These are phyloP conservation scores for Nyctalus aviator DNA, from an alignment of 2,797 vertebrate species.

Conservation along the genomic window DNA sequence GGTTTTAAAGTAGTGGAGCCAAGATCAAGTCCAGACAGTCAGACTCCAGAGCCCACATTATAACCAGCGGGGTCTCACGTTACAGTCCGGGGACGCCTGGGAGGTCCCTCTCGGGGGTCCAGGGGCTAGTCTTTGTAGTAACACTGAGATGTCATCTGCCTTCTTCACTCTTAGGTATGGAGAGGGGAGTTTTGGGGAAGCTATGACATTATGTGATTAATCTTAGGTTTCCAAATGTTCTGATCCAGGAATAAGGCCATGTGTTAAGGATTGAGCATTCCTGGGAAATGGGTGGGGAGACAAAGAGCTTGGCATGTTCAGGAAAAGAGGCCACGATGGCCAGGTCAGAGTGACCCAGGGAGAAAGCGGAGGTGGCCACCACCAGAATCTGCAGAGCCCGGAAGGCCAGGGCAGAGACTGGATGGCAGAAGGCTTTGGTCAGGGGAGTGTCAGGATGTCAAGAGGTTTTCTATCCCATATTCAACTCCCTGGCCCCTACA, in stretches of 20 bases:
- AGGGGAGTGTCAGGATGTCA: neutral
- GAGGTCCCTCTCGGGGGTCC: neutral
- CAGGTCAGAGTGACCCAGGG: neutral
- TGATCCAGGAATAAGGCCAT: neutral
- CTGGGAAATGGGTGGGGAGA: neutral
- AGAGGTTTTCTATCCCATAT: neutral
- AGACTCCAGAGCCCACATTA: neutral
- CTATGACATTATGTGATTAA: neutral
- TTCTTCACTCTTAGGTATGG: neutral
- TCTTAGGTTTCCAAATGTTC: neutral
- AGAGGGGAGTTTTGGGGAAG: neutral
- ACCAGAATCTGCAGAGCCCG: neutral
- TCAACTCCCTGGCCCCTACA: neutral
- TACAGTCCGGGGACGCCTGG: neutral
- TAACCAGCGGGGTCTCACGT: neutral
- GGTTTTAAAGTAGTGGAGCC: neutral
- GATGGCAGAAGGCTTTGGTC: neutral
- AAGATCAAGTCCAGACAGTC: neutral
- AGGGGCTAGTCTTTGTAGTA: neutral
- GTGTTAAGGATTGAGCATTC: neutral
- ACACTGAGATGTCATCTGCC: neutral
- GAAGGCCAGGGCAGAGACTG: neutral
- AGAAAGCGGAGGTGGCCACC: rapidly evolving
- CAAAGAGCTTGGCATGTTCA: neutral
- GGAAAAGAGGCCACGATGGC: neutral